Evolutionary conservation across 2,797 vertebrate species (phyloP).

Genomic region (Falco naumanni): DNA sequence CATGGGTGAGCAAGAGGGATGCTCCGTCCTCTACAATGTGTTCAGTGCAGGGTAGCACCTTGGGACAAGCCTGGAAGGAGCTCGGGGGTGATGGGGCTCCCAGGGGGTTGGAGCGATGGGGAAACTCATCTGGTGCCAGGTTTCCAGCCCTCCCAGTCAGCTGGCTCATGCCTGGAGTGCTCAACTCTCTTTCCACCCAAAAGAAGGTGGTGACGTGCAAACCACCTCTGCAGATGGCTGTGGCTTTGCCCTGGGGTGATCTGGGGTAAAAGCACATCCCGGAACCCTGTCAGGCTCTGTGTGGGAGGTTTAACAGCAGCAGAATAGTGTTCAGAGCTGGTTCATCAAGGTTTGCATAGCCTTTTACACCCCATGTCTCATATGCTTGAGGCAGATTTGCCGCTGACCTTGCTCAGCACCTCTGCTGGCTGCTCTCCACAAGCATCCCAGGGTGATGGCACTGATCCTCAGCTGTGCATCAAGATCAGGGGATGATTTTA

Average conservation of each 20-base stretch:
- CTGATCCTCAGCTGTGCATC: fast-evolving
- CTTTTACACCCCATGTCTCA: background rate
- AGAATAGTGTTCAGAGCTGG: background rate
- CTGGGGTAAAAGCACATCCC: background rate
- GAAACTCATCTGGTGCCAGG: background rate
- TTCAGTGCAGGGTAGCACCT: background rate
- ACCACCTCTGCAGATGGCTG: fast-evolving
- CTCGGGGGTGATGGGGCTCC: too few relatives aligned
- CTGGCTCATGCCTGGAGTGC: background rate
- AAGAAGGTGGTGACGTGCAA: background rate
- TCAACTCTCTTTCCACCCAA: background rate
- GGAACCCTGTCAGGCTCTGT: fast-evolving
- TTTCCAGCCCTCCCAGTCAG: background rate
- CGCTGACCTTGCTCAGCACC: background rate
- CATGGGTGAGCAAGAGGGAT: fast-evolving
- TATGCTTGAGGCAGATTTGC: background rate
- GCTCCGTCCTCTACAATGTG: fast-evolving
- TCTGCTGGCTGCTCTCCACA: background rate
- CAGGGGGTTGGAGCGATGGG: background rate
- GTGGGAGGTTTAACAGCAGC: background rate
- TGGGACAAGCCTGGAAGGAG: background rate
- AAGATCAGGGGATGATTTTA: background rate
- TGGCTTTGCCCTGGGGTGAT: background rate
- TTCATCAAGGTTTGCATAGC: background rate
- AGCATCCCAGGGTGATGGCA: too few relatives aligned